Evolutionary conservation across 1,140 invertebrate genomes (phyloP).

Genomic region (Magallana angulata): DNA sequence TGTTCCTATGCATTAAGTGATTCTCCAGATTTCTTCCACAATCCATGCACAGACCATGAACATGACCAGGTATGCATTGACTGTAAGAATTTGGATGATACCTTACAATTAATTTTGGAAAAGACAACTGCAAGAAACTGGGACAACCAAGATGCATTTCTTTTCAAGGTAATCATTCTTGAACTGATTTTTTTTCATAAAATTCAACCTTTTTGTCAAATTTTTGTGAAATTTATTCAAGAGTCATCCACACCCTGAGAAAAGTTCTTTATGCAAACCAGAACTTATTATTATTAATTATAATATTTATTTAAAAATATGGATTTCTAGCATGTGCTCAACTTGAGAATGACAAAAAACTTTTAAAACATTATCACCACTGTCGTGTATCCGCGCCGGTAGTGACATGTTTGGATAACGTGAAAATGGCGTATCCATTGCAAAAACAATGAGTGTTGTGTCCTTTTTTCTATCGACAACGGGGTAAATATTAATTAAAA

Average conservation of each 20-base stretch:
- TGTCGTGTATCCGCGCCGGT: no score
- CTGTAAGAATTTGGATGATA: constrained; percentile 22
- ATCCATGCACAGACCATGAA: background rate
- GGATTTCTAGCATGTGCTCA: background rate
- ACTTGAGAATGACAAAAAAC: background rate
- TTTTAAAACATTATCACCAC: background rate
- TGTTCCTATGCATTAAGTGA: constrained; percentile 30
- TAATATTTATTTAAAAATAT: background rate
- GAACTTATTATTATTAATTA: background rate
- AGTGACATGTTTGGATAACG: no score
- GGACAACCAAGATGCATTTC: background rate
- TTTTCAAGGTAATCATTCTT: background rate
- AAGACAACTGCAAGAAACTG: background rate
- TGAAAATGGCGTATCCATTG: no score
- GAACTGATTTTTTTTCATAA: background rate
- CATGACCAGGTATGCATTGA: background rate
- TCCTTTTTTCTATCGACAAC: no score
- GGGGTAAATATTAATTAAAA: no score
- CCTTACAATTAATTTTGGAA: background rate
- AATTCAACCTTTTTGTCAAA: background rate
- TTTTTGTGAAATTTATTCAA: background rate
- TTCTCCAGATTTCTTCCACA: background rate
- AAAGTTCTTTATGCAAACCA: background rate
- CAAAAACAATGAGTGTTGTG: no score
- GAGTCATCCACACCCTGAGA: background rate